Base-by-base conservation (phyloP, 2,113 vertebrate species). In the Ptilonorhynchus violaceus region DNA sequence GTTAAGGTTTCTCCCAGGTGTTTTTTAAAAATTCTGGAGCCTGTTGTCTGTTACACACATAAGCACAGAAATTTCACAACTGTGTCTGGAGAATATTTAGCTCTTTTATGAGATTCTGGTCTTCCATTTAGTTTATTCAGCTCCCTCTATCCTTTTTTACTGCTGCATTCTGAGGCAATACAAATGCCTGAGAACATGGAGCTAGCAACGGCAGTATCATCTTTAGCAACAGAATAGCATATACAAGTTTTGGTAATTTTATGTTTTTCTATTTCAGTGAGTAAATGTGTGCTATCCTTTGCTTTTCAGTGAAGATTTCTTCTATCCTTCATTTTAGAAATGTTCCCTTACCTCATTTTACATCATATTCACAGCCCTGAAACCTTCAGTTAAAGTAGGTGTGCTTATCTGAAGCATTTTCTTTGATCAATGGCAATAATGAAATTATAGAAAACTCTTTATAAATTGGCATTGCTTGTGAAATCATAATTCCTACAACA, bases 51-150 rank as follows among this genome's bases (percentile, higher is more conserved):
- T 67, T 60, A 41, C 5, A 72, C 56, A 53, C 12, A 53, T 68
- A 67, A 92, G 70, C 62, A 81, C 4, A 88, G 41, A 85, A 78
- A 79, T 47, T 53, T 95, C 74, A 80, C 46, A 46, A 18, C 53
- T 28, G 16, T 82, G 63, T 60, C 60, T 94, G 87, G 41, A 79
- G 58, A 96, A 85, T 52, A 75, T 89, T 91, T 58, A 58, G 35
- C 33, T 88, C 41, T 85, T 96, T 94, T 92, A 91, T 53, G 63
- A 94, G 92, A 27, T 79, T 73, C 82, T 88, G 27, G 37, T 85
- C 81, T 94, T 85, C 47, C n/a, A 42, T 85, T 76, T 88, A 69
- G 62, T 92, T 95, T 94, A 70, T 75, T n/a, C 81, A 80, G 35
- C 35, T 80, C 13, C 35, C 44, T 76, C 33, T 49, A 79, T 24